These are phyloP conservation scores for Mustela erminea DNA, from an alignment of 2,797 vertebrate species.

Conservation along the genomic window DNA sequence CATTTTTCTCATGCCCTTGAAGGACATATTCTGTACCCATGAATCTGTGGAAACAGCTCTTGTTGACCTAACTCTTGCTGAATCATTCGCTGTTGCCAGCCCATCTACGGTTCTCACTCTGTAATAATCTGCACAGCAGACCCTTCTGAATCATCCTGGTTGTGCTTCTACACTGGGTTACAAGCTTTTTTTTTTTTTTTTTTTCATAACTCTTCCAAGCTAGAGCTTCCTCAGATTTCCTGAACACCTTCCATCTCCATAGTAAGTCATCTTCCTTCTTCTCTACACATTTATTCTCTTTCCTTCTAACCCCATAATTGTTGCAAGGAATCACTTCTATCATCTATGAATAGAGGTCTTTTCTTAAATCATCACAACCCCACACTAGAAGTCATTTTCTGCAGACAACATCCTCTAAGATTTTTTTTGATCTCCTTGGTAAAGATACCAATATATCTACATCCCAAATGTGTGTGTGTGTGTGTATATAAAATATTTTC, in stretches of 20 bases:
- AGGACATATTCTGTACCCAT: neutral
- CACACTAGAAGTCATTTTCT: neutral
- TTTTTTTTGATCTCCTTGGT: neutral
- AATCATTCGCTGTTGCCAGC: neutral
- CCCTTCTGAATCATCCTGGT: neutral
- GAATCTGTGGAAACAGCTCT: neutral
- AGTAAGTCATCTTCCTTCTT: neutral
- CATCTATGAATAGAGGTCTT: neutral
- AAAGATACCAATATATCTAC: neutral
- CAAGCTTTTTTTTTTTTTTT: neutral
- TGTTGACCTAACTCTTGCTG: neutral
- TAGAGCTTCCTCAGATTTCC: neutral
- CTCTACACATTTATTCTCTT: neutral
- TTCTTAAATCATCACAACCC: neutral
- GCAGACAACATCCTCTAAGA: neutral
- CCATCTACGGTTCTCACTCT: neutral
- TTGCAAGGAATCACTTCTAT: neutral
- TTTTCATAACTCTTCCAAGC: neutral
- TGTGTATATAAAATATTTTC: neutral
- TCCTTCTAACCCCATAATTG: neutral
- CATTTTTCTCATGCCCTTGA: slow-evolving; percentile 23
- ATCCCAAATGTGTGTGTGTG: neutral
- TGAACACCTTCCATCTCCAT: neutral
- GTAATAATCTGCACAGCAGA: neutral
- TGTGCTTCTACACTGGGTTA: neutral